Evolutionary conservation across 2,113 vertebrate genomes (phyloP).

Genomic region (Gymnorhina tibicen): DNA sequence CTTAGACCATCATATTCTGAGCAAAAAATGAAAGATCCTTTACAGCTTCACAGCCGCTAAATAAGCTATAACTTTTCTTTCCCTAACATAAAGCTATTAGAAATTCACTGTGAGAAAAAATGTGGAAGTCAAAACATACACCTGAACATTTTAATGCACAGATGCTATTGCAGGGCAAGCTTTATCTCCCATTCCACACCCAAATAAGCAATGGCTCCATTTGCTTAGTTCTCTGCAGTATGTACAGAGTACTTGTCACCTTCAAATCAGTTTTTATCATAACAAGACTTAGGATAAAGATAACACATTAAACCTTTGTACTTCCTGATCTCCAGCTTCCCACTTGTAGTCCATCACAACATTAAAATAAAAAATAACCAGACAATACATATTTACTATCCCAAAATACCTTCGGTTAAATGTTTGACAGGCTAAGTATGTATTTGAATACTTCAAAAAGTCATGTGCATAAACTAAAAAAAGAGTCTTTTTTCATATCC

Average conservation of each 20-base stretch:
- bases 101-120: background rate
- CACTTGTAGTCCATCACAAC: background rate
- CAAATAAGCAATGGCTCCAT: background rate
- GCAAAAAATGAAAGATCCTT: background rate
- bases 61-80: background rate
- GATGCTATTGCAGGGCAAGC: background rate
- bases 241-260: background rate
- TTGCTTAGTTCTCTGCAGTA: background rate
- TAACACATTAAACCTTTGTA: background rate
- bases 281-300: background rate
- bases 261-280: background rate
- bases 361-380: background rate
- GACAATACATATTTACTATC: background rate
- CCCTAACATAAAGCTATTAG: background rate
- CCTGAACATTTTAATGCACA: background rate
- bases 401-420: background rate
- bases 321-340: background rate
- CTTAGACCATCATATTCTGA: background rate
- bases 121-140: background rate
- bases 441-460: background rate
- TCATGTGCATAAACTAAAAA: background rate
- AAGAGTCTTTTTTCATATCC: background rate
- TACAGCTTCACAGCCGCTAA: background rate
- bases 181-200: background rate
- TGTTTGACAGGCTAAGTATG: background rate